Evolutionary conservation across 2,888 invertebrate genomes (phyloP).

Genomic region (Chymomyza amoena): DNA sequence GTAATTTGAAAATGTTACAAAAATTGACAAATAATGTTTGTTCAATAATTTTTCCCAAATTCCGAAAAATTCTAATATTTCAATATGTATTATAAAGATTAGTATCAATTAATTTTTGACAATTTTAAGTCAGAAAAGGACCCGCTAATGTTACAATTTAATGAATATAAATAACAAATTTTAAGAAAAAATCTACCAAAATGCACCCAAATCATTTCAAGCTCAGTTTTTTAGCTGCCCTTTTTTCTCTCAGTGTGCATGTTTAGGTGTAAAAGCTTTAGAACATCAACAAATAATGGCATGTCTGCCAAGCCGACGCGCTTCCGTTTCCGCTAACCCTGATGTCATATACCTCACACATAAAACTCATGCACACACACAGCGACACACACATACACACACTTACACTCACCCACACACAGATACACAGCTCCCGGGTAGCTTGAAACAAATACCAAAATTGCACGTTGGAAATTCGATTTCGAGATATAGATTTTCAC

Average conservation of each 20-base stretch:
- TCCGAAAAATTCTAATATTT: no score
- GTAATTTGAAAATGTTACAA: no score
- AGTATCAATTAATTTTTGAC: no score
- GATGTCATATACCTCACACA: neutral
- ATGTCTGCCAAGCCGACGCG: conserved; percentile 45
- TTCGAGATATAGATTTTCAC: conserved; percentile 69
- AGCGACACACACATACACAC: neutral
- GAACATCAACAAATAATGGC: conserved; percentile 65
- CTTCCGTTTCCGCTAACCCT: conserved; percentile 35
- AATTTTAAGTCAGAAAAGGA: no score
- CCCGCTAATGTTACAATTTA: no score
- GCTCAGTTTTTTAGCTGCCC: no score
- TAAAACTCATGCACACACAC: conserved; percentile 7
- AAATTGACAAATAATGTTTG: no score
- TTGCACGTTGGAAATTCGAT: conserved; percentile 59
- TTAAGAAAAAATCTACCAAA: no score
- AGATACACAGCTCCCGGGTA: conserved; percentile 7
- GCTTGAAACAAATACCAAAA: conserved; percentile 30
- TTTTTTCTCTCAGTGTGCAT: neutral
- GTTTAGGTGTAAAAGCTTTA: conserved; percentile 51
- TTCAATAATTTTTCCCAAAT: no score
- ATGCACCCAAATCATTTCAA: no score
- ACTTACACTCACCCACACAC: neutral
- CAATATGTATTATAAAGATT: no score
- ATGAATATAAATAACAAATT: no score